These are phyloP conservation scores for Caenorhabditis japonica DNA, from an alignment of 2,888 invertebrate genomes.

Conservation along the genomic window DNA sequence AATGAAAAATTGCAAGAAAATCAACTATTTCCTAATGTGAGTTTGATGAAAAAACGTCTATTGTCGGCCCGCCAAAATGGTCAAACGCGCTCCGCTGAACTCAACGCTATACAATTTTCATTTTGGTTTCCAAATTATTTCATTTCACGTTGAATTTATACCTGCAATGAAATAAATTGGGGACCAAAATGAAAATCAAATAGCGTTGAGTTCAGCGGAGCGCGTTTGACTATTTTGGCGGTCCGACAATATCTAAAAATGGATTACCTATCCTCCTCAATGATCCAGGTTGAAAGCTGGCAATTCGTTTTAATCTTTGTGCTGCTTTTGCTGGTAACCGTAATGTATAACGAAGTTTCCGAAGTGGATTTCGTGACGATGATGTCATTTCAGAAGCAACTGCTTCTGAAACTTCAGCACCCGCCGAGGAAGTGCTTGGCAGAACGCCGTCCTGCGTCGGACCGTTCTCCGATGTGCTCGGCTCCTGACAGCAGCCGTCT, in stretches of 20 bases:
- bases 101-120: too few species aligned
- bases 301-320: constrained; percentile 60
- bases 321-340: constrained; percentile 58
- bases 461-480: constrained; percentile 21
- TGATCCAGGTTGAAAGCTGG: constrained; percentile 59
- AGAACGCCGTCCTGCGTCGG: constrained; percentile 46
- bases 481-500: background rate
- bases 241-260: too few species aligned
- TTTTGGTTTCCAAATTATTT: too few species aligned
- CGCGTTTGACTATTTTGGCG: too few species aligned
- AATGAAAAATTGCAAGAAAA: too few species aligned
- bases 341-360: constrained; percentile 42
- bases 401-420: background rate
- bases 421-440: constrained; percentile 49
- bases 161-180: too few species aligned
- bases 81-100: too few species aligned
- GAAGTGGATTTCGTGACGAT: constrained; percentile 19
- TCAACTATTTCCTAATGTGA: background rate
- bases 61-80: too few species aligned
- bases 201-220: too few species aligned
- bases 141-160: too few species aligned
- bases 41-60: too few species aligned
- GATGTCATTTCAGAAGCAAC: constrained; percentile 29
- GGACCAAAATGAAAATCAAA: too few species aligned
- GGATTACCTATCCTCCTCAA: constrained; percentile 55